Base-by-base conservation (phyloP, 1,140 invertebrate species). In the Anastatus disparis region DNA sequence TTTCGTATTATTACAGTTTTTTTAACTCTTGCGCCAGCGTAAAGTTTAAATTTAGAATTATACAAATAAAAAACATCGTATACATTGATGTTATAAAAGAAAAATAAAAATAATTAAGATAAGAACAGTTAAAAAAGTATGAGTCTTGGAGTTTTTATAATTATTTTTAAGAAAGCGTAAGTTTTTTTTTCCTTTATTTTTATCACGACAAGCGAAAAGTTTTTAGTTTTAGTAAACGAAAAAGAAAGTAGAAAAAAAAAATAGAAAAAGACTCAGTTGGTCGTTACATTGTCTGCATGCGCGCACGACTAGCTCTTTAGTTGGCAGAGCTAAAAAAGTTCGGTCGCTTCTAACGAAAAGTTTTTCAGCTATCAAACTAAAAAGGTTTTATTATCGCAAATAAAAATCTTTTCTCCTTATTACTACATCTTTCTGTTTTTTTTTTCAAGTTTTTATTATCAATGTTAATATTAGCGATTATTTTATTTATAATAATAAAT, bases 371-470 rank as follows among this genome's bases (percentile, higher is more conserved):
- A 59, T 59, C 56, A 42, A 70, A 63, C 48, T 56, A 46, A 66
- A 70, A 63, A 62, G 31, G 20, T 63, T 63, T 63, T 53, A 63
- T 52, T 64, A 63, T 70, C 40, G 22, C 35, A 56, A 70, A 52
- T 29, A 63, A 63, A n/a, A 55, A 56, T 55, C 50, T 70, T 46
- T 58, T 55, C n/a, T 40, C 17, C 6, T 35, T 8, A 12, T n/a
- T 27, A 15, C 20, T 29, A 55, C 13, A 22, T 50, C 4, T 50
- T 26, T 15, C n/a, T 44, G n/a, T n/a, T n/a, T n/a, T n/a, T n/a
- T n/a, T n/a, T n/a, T n/a, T n/a, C n/a, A n/a, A n/a, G n/a, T n/a
- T n/a, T n/a, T n/a, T n/a, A n/a, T n/a, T n/a, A n/a, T n/a, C n/a
- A n/a, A n/a, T n/a, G n/a, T n/a, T n/a, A n/a, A n/a, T n/a, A n/a